Conservation (phyloP, 2,797 vertebrate species). For the Dallia pectoralis region DNA sequence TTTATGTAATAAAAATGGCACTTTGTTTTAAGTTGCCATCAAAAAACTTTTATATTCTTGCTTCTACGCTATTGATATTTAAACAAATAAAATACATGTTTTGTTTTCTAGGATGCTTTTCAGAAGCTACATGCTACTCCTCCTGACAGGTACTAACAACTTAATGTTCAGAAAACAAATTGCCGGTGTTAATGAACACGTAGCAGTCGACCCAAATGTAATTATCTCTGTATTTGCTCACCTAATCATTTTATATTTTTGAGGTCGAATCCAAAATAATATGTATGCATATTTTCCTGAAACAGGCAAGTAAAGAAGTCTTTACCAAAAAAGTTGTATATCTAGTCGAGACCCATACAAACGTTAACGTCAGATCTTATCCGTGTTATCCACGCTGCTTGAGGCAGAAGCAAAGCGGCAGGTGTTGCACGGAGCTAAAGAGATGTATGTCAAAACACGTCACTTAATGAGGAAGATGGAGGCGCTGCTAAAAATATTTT, state of each 20-base stretch:
- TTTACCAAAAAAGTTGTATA: background rate
- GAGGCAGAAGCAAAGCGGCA: constrained; percentile 51
- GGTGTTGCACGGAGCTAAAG: constrained; percentile 56
- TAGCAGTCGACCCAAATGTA: too few relatives aligned
- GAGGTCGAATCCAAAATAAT: background rate
- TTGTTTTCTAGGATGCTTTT: constrained; percentile 29
- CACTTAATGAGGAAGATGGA: constrained; percentile 40
- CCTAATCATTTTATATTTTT: background rate
- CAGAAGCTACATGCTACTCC: background rate
- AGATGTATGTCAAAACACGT: constrained; percentile 57
- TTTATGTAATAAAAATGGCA: constrained; percentile 18
- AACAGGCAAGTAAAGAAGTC: background rate
- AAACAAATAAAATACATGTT: constrained; percentile 39
- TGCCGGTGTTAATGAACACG: background rate
- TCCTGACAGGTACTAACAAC: background rate
- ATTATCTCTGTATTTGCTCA: background rate
- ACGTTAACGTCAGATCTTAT: constrained; percentile 39
- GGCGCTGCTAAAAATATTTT: constrained; percentile 30
- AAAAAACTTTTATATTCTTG: constrained; percentile 16
- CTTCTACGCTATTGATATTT: constrained; percentile 27
- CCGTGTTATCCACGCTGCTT: constrained; percentile 48
- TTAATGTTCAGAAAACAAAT: background rate
- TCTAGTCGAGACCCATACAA: constrained; percentile 17
- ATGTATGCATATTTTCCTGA: background rate
- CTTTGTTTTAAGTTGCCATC: constrained; percentile 5